Base-by-base conservation (phyloP, 2,888 invertebrate species). In the Macaria liturata region DNA sequence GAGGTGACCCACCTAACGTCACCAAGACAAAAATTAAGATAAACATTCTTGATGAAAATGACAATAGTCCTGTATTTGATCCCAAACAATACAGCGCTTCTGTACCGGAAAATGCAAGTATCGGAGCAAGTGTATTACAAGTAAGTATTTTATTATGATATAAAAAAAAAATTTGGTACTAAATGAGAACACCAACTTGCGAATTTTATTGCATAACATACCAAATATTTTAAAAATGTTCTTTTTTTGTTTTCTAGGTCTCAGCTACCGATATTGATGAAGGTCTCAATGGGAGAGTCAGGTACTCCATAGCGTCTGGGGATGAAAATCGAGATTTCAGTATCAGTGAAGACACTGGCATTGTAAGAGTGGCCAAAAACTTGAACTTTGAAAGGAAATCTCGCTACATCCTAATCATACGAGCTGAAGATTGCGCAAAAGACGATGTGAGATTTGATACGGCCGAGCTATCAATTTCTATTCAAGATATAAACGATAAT, bases 401-500 rank as follows among this genome's bases (percentile, higher is more conserved):
- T 46, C 95, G 95, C 32, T 98, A 98, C 80, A 89, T 95, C 44
- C 87, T 99, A 64, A 96, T 94, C 0, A 95, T 99, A 37, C 94
- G 95, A 66, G 98, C 97, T 0, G 98, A 98, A 86, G 98, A 98
- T 84, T 96, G 97, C 76, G 96, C 96, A 32, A 94, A 94, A 69
- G 95, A 95, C 76, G 94, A 95, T 68, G 93, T 93, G 51, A 94
- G 93, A 79, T 95, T 93, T 80, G 97, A 95, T 92, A 96, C 94
- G 57, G 97, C 95, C 69, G 95, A 96, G 83, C 94, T 98, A 70
- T 94, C 95, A 62, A 96, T 98, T 74, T 94, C 94, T 57, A 95
- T 98, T 54, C 94, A 96, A 67, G 98, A 98, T 86, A 96, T 98
- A 78, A 98, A 98, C 88, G 98, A 98, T 90, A 98, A 98, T 80